Base-by-base conservation (phyloP, 2,113 vertebrate genomes). In the Datnioides undecimradiatus region DNA sequence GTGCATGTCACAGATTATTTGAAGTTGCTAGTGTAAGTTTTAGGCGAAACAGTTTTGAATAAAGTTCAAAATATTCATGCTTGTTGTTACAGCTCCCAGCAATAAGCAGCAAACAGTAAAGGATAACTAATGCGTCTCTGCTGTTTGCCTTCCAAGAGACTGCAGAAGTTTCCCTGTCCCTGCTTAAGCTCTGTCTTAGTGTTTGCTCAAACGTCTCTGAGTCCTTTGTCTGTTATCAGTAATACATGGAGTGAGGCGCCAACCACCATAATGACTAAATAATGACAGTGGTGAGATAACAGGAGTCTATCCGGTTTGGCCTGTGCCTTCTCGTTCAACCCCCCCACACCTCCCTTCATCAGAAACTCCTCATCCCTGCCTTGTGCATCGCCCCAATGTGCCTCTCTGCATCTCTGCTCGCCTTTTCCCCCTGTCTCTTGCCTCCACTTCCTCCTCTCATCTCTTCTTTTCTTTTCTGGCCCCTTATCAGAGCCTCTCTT, bases 201-300 rank as follows among this genome's bases (percentile, higher is more conserved):
- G 80, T 85, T 82, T 88, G 80, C 77, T 73, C 80, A 55, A 73
- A 87, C 85, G 51, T 69, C 73, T 81, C 76, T 2, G 38, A 85
- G 72, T 86, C 75, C 72, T 84, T 88, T 91, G 89, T 91, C 78
- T 73, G 80, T 93, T 93, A 93, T 92, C 93, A 49, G 85, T 73
- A 81, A 87, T 79, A 73, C 90, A 88, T 82, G 76, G 88, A 93
- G 90, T 90, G 75, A 89, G 73, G 90, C 87, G n/a, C 86, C 86
- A 84, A 80, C 87, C 46, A 31, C 87, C 84, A 75, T 93, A 91
- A 93, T 90, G 91, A 88, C 92, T 90, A 93, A 93, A 92, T 91
- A 93, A 93, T 91, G 88, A 90, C 91, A 89, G 83, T 33, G 86
- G 71, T 13, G 80, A 80, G 91, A 93, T 93, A 92, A 91, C 76